Conservation (phyloP, 1,140 invertebrate genomes). For the Papilio helenus region DNA sequence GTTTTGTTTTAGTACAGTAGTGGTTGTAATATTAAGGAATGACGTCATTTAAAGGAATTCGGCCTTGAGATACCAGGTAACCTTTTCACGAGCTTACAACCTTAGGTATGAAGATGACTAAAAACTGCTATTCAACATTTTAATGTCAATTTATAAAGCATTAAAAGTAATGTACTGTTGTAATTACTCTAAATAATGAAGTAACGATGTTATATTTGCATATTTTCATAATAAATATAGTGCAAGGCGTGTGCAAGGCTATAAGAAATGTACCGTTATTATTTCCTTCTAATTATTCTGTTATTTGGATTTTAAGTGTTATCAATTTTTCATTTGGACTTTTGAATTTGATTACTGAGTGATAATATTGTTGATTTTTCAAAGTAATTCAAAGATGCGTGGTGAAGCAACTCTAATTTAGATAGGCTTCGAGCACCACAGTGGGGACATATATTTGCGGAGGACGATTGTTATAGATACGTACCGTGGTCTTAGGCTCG, state of each 20-base stretch:
- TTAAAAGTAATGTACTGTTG: too few relatives aligned
- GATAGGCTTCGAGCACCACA: too few relatives aligned
- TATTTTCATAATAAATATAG: slow-evolving; percentile 23
- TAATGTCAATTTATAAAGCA: too few relatives aligned
- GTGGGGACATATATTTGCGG: too few relatives aligned
- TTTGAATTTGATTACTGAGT: too few relatives aligned
- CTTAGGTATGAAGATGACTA: neutral
- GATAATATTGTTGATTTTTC: too few relatives aligned
- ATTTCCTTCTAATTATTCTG: neutral
- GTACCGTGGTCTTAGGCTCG: slow-evolving; percentile 50
- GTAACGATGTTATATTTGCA: neutral
- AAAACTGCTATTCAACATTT: neutral
- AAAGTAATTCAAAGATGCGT: too few relatives aligned
- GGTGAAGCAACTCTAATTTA: too few relatives aligned
- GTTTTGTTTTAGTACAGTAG: neutral
- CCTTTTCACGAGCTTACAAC: slow-evolving; percentile 1
- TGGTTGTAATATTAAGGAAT: neutral
- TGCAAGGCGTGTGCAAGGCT: slow-evolving; percentile 11
- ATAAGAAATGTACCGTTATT: neutral
- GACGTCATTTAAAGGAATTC: slow-evolving; percentile 23
- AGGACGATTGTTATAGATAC: neutral
- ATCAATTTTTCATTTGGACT: too few relatives aligned
- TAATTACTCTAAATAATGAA: neutral
- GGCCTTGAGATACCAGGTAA: neutral
- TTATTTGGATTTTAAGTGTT: neutral